A percentile compares a stretch with the other conserved stretches of the same genome.
Evolutionary conservation across 2,113 vertebrate species (phyloP).

Genomic region (Percina caprodes): DNA sequence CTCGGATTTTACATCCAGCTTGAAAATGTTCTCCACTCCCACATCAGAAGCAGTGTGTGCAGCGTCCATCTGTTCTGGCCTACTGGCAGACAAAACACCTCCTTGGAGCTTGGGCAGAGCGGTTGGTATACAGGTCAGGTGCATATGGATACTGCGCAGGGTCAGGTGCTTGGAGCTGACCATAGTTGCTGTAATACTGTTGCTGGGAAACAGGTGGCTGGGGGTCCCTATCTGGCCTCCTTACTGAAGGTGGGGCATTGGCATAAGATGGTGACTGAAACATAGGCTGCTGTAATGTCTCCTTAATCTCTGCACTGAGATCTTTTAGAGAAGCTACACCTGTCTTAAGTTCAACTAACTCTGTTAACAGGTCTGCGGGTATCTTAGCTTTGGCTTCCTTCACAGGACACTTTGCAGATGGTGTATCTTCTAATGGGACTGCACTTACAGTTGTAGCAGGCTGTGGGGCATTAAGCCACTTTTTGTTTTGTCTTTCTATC

Average conservation of each 20-base stretch:
- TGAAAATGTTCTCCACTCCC: conserved; percentile 56
- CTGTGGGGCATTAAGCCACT: background rate
- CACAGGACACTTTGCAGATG: background rate
- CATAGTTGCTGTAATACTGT: background rate
- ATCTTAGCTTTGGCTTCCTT: background rate
- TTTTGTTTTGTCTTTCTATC: conserved; percentile 25
- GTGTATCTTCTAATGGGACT: conserved; percentile 14
- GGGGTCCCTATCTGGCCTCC: background rate
- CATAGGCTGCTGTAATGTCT: background rate
- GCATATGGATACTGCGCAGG: background rate
- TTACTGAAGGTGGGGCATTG: background rate
- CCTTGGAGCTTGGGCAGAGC: background rate
- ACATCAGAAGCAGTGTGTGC: conserved; percentile 51
- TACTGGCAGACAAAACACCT: conserved; percentile 48
- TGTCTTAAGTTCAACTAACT: conserved; percentile 13
- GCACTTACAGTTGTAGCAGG: background rate
- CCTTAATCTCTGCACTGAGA: conserved; percentile 39
- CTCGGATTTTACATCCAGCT: conserved; percentile 25
- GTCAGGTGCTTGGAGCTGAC: background rate
- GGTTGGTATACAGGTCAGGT: background rate
- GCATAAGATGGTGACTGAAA: background rate
- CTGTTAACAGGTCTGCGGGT: conserved; percentile 32
- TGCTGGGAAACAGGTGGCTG: background rate
- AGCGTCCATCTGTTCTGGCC: background rate
- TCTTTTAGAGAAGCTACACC: conserved; percentile 23